Percentiles rank a stretch among this genome's conserved stretches.
phyloP scores from a whole-genome alignment of 2,797 vertebrate genomes.

The Sebastes trivittatus region DNA sequence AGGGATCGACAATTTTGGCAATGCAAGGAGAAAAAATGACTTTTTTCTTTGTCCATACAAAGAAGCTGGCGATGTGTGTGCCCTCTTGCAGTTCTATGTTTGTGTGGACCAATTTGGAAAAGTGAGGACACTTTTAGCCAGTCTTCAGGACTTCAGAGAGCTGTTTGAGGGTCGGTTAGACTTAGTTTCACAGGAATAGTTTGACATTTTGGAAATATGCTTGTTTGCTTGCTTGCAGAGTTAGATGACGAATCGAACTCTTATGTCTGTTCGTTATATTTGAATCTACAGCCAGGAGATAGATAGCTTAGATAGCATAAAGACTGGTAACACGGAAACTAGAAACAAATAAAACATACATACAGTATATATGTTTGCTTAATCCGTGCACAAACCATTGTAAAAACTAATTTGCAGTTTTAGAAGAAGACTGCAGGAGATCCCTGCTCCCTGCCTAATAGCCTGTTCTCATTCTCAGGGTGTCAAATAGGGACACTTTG shows the following conservation, averaged over 20 bases:
- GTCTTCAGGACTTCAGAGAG: neutral
- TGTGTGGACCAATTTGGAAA: neutral
- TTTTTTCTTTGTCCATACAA: neutral
- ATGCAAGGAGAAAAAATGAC: neutral
- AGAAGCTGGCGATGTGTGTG: neutral
- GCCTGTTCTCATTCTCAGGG: neutral
- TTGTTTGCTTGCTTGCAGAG: neutral
- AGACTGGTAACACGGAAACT: neutral
- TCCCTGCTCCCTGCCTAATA: neutral
- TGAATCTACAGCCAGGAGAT: neutral
- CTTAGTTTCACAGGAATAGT: neutral
- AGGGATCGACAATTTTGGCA: neutral
- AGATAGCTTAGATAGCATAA: neutral
- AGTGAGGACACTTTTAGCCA: neutral
- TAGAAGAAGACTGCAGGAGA: neutral
- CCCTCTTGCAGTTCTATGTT: too few relatives aligned
- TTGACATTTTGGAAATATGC: neutral
- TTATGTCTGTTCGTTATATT: neutral
- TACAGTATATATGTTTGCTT: neutral
- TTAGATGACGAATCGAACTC: neutral
- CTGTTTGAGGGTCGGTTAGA: neutral
- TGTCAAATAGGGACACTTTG: fast-evolving
- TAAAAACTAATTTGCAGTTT: neutral
- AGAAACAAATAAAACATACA: neutral
- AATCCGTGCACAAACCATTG: neutral